Evolutionary conservation across 2,113 vertebrate species (phyloP).

Genomic region (Oreochromis tanganicae): DNA sequence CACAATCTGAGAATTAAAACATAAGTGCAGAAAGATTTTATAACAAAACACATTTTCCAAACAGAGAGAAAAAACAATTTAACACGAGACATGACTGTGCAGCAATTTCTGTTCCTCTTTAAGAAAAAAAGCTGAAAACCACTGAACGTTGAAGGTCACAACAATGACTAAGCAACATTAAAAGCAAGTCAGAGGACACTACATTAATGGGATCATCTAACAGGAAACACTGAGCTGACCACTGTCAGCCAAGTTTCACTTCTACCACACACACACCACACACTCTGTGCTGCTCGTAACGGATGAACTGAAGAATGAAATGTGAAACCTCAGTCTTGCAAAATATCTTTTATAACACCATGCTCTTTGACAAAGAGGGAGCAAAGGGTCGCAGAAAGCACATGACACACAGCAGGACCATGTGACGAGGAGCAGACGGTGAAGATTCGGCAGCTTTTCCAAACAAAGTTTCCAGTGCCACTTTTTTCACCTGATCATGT

Average conservation of each 20-base stretch:
- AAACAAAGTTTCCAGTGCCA: neutral
- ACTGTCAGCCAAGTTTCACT: neutral
- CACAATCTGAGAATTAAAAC: neutral
- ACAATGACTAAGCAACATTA: conserved; percentile 11
- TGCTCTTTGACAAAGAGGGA: neutral
- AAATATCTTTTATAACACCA: neutral
- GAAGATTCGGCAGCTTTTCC: neutral
- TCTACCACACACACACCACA: neutral
- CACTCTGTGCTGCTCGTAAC: neutral
- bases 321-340: neutral
- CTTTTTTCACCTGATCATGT: neutral
- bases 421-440: neutral
- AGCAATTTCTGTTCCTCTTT: neutral
- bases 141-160: neutral
- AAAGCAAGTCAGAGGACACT: neutral
- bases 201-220: neutral
- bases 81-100: neutral
- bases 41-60: neutral
- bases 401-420: conserved; percentile 38
- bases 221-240: neutral
- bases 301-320: neutral
- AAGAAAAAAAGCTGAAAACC: neutral
- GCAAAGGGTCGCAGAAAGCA: neutral
- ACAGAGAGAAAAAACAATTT: neutral
- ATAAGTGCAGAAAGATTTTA: neutral